phyloP scores from a whole-genome alignment of 2,797 vertebrate genomes.

The Microctenopoma lineatum region DNA sequence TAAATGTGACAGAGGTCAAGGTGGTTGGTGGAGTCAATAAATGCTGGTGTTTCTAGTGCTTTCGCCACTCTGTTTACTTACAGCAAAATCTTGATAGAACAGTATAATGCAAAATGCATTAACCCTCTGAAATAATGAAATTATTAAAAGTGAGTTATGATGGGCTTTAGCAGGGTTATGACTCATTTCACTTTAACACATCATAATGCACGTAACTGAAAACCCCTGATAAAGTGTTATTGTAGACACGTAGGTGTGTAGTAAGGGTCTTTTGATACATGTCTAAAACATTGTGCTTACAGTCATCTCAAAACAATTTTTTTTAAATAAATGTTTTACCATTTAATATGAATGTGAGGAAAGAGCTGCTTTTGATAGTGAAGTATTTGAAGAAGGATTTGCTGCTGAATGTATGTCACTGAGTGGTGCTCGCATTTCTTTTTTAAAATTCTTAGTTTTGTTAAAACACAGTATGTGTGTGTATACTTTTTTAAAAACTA shows the following conservation, averaged over 20 bases:
- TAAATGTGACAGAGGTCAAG: neutral
- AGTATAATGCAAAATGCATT: too few relatives aligned
- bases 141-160: neutral
- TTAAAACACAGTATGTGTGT: neutral
- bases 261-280: slow-evolving; percentile 45
- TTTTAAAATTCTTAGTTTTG: neutral
- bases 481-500: neutral
- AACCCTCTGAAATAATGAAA: neutral
- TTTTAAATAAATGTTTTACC: too few relatives aligned
- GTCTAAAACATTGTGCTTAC: neutral
- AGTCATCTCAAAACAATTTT: slow-evolving; percentile 12
- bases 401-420: neutral
- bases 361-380: too few relatives aligned
- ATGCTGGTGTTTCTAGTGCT: too few relatives aligned
- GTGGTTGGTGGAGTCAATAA: too few relatives aligned
- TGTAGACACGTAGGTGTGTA: slow-evolving; percentile 15
- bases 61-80: too few relatives aligned
- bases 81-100: too few relatives aligned
- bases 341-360: neutral
- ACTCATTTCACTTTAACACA: slow-evolving; percentile 34
- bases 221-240: slow-evolving; percentile 19
- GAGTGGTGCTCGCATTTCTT: too few relatives aligned
- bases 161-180: slow-evolving; percentile 17
- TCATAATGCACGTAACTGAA: slow-evolving; percentile 22
- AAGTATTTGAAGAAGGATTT: too few relatives aligned